These are phyloP conservation scores for Drosophila asahinai DNA, from an alignment of 1,140 invertebrate genomes.

Conservation along the genomic window DNA sequence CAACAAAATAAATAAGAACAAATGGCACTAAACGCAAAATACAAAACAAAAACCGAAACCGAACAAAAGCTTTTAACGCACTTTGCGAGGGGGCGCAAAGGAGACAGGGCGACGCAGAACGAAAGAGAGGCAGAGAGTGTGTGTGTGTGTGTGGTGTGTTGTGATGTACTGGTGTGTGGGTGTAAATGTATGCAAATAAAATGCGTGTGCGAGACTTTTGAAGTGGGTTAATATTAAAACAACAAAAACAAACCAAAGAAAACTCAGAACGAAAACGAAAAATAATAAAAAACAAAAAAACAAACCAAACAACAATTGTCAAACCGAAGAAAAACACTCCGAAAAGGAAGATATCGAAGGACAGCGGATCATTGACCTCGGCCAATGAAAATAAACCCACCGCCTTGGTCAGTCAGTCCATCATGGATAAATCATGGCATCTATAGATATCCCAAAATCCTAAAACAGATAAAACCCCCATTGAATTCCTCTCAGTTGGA, in stretches of 20 bases:
- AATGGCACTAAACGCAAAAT: constrained; percentile 63
- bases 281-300: constrained; percentile 7
- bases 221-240: constrained; percentile 83
- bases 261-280: constrained; percentile 20
- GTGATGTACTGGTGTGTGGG: constrained; percentile 18
- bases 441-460: constrained; percentile 27
- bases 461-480: constrained; percentile 13
- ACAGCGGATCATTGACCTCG: constrained; percentile 48
- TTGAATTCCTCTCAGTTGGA: neutral
- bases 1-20: constrained; percentile 71
- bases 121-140: constrained; percentile 20
- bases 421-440: constrained; percentile 23
- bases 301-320: constrained; percentile 33
- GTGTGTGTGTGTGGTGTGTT: neutral
- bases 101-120: constrained; percentile 10
- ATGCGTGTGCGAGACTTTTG: constrained; percentile 75
- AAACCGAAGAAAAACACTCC: constrained; percentile 50
- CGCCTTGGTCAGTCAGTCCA: constrained; percentile 31
- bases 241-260: constrained; percentile 48
- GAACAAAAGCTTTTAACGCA: constrained; percentile 76
- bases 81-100: constrained; percentile 15
- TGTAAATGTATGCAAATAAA: constrained; percentile 80
- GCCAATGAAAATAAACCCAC: constrained; percentile 25
- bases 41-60: constrained; percentile 53
- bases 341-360: constrained; percentile 74